phyloP scores from a whole-genome alignment of 2,888 invertebrate genomes.

The Plagodis dolabraria region DNA sequence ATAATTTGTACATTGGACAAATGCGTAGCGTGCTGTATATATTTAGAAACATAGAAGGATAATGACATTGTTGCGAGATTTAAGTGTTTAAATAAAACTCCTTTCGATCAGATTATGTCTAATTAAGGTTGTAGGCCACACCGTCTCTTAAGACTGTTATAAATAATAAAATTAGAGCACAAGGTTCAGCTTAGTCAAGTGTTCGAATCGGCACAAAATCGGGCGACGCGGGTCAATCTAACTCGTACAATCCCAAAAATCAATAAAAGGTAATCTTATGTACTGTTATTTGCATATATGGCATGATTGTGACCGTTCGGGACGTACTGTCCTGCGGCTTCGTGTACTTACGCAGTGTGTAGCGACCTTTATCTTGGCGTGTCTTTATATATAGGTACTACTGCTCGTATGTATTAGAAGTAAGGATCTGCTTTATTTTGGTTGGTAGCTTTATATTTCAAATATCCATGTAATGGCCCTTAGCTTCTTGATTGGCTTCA shows the following conservation, averaged over 20 bases:
- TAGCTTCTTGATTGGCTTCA: too few species aligned
- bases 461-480: too few species aligned
- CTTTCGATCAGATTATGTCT: too few species aligned
- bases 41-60: too few species aligned
- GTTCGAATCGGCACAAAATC: neutral
- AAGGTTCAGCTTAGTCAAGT: too few species aligned
- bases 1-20: too few species aligned
- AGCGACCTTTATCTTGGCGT: constrained; percentile 25
- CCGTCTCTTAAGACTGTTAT: too few species aligned
- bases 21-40: too few species aligned
- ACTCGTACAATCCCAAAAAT: neutral
- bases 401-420: constrained; percentile 1
- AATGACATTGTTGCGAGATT: too few species aligned
- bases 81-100: too few species aligned
- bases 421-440: constrained; percentile 19
- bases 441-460: constrained; percentile 11
- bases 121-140: too few species aligned
- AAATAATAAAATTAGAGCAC: too few species aligned
- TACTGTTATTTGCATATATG: constrained; percentile 10
- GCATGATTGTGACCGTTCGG: constrained; percentile 15
- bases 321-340: constrained; percentile 26
- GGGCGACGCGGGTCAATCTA: neutral
- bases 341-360: constrained; percentile 30
- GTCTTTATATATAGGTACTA: constrained; percentile 26
- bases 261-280: neutral